phyloP scores from a whole-genome alignment of 2,113 vertebrate species.

The Catharus bicknelli region DNA sequence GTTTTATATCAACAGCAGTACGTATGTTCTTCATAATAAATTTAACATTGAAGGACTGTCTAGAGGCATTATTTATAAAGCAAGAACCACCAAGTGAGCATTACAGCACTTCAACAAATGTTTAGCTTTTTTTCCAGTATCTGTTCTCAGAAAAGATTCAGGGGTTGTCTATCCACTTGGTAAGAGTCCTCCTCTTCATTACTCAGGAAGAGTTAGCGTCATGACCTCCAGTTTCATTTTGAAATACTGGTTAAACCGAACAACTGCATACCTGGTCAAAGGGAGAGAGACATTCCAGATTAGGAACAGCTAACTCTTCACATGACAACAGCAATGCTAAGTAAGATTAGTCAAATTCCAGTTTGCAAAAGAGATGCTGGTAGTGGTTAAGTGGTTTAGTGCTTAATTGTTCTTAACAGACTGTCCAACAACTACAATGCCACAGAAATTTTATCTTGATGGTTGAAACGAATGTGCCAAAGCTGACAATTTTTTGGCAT shows the following conservation, averaged over 20 bases:
- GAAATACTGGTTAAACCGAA: slow-evolving; percentile 96
- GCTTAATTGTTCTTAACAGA: background rate
- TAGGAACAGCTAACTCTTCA: background rate
- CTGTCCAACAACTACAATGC: background rate
- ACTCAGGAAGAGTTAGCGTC: slow-evolving; percentile 85
- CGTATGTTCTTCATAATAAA: slow-evolving; percentile 66
- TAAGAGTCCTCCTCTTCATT: slow-evolving; percentile 62
- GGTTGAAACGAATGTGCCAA: background rate
- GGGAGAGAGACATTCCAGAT: background rate
- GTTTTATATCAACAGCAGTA: slow-evolving; percentile 69
- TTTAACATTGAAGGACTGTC: slow-evolving; percentile 73
- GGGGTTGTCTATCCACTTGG: slow-evolving; percentile 54
- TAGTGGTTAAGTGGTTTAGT: fast-evolving
- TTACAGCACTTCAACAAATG: slow-evolving; percentile 72
- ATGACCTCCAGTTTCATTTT: slow-evolving; percentile 93
- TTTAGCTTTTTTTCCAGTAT: slow-evolving; percentile 71
- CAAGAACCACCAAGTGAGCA: slow-evolving; percentile 74
- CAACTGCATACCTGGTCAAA: slow-evolving; percentile 87
- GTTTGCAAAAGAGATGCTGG: background rate
- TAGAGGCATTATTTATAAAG: slow-evolving; percentile 76
- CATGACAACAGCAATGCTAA: background rate
- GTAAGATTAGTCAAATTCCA: background rate
- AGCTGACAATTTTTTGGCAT: background rate
- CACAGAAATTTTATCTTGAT: background rate
- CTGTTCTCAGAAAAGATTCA: slow-evolving; percentile 69